A percentile compares a stretch with the other conserved stretches of the same genome.
phyloP scores from a whole-genome alignment of 1,140 invertebrate species.

The Bombus breviceps region DNA sequence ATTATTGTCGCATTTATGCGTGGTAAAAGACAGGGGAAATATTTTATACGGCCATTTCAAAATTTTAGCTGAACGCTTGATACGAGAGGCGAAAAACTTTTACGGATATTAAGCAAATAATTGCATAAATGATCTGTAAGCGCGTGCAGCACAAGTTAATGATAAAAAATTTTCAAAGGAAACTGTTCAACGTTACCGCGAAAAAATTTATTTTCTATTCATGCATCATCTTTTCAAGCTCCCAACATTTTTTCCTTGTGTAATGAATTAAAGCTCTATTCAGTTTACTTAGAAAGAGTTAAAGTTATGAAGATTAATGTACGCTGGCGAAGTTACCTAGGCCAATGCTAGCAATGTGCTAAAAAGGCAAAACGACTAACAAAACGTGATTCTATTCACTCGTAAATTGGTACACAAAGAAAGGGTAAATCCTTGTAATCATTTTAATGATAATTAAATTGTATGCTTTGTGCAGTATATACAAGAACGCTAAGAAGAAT shows the following conservation, averaged over 20 bases:
- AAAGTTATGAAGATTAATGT: conserved; percentile 70
- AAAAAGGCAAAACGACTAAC: conserved; percentile 45
- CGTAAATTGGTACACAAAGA: conserved; percentile 15
- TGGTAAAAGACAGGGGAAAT: neutral
- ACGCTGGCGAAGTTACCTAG: conserved; percentile 41
- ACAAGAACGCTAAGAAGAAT: neutral
- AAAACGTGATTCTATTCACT: conserved; percentile 14
- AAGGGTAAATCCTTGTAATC: conserved; percentile 38
- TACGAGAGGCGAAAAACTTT: neutral
- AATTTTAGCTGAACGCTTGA: neutral
- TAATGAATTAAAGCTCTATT: conserved; percentile 27
- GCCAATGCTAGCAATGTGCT: conserved; percentile 24
- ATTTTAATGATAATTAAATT: conserved; percentile 8
- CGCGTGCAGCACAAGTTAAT: neutral
- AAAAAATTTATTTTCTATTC: conserved; percentile 12
- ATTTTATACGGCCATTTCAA: neutral
- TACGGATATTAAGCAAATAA: neutral
- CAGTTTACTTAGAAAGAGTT: conserved; percentile 37
- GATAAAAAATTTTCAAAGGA: neutral
- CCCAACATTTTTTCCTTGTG: neutral
- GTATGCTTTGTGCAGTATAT: neutral
- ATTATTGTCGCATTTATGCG: neutral
- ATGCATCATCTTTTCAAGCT: neutral
- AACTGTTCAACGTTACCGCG: neutral
- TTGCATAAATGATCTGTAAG: neutral